phyloP scores from a whole-genome alignment of 2,888 invertebrate genomes.

The Iphiclides podalirius region DNA sequence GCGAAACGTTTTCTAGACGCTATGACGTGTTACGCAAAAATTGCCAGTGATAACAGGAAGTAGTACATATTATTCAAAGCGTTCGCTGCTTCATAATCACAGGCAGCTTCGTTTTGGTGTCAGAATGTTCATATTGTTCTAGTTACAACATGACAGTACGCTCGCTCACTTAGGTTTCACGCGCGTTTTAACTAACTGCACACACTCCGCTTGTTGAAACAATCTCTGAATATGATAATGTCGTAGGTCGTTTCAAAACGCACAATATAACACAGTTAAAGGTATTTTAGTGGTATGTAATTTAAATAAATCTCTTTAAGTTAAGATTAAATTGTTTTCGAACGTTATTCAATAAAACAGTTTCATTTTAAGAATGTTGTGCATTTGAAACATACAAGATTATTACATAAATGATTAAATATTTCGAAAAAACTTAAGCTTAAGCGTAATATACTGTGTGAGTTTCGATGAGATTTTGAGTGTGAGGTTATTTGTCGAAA shows the following conservation, averaged over 20 bases:
- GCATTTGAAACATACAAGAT: too few species aligned
- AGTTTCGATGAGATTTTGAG: too few species aligned
- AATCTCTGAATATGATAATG: not conserved
- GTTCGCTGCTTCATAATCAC: slow-evolving; percentile 1
- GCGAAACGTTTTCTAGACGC: not conserved
- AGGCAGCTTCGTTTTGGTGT: slow-evolving; percentile 8
- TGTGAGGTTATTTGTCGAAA: too few species aligned
- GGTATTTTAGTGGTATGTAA: too few species aligned
- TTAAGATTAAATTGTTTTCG: too few species aligned
- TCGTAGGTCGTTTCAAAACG: not conserved
- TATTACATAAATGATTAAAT: too few species aligned
- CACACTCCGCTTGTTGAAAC: slow-evolving; percentile 3
- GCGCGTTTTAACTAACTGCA: slow-evolving; percentile 6
- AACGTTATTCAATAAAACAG: too few species aligned
- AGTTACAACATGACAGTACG: not conserved
- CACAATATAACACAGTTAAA: too few species aligned
- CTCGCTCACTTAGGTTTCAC: slow-evolving; percentile 13
- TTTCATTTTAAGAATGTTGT: too few species aligned
- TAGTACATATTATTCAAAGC: slow-evolving; percentile 5
- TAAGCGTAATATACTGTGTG: too few species aligned
- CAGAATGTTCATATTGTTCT: slow-evolving; percentile 8
- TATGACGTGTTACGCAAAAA: slow-evolving; percentile 6
- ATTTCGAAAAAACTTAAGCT: too few species aligned
- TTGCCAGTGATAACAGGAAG: slow-evolving; percentile 2
- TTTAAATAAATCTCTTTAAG: not conserved